Conservation (phyloP, 2,113 vertebrate species). For the Fulica atra region DNA sequence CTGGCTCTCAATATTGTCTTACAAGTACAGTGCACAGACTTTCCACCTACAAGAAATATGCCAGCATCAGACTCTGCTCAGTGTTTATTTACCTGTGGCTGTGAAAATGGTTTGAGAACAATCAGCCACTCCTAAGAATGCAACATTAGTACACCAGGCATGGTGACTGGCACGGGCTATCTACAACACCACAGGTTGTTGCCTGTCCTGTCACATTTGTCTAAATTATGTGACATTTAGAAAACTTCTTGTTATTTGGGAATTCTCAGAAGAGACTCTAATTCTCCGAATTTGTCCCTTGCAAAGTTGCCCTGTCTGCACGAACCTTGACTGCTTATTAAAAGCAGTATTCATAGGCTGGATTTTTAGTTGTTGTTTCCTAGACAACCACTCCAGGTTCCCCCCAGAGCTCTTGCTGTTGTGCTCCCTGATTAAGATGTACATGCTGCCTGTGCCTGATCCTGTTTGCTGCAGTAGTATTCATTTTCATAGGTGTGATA, state of each 20-base stretch:
- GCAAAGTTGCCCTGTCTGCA: background rate
- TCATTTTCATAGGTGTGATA: background rate
- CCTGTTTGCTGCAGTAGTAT: conserved; percentile 6
- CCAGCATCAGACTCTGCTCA: background rate
- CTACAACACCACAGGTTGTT: background rate
- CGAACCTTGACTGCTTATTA: conserved; percentile 37
- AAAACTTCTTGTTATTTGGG: background rate
- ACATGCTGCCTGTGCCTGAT: conserved; percentile 36
- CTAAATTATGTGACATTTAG: background rate
- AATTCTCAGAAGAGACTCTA: background rate
- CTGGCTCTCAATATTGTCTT: background rate
- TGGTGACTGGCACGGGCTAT: background rate
- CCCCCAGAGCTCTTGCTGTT: conserved; percentile 35
- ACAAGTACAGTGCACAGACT: background rate
- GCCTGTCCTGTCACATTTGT: background rate
- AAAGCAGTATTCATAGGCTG: conserved; percentile 4
- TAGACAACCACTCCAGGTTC: conserved; percentile 50
- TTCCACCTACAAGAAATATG: conserved; percentile 3
- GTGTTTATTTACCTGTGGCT: background rate
- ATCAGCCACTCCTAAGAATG: background rate
- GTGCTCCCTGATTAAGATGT: conserved; percentile 23
- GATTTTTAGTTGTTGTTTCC: conserved; percentile 13
- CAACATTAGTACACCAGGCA: background rate
- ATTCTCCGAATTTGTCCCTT: background rate
- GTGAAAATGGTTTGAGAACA: background rate